A percentile compares a stretch with the other conserved stretches of the same genome.
phyloP scores from a whole-genome alignment of 1,140 invertebrate genomes.

The Drosophila quadrilineata region DNA sequence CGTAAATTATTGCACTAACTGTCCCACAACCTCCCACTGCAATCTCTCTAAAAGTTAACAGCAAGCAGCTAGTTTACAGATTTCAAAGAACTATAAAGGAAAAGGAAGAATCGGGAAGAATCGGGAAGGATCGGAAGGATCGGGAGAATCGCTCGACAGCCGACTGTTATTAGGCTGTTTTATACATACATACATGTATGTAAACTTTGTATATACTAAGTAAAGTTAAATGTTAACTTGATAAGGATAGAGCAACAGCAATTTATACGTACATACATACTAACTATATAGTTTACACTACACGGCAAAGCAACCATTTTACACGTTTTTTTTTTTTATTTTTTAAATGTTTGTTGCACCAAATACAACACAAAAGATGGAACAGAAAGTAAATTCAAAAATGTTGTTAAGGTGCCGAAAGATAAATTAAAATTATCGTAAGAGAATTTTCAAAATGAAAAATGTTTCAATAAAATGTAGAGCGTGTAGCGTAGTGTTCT shows the following conservation, averaged over 20 bases:
- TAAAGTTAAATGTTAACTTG: conserved; percentile 24
- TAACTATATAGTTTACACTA: too few species aligned
- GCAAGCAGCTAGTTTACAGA: too few species aligned
- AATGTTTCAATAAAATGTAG: conserved; percentile 52
- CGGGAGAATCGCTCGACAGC: conserved; percentile 6
- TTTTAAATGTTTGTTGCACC: background rate
- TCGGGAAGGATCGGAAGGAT: conserved; percentile 13
- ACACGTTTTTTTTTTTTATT: conserved; percentile 7
- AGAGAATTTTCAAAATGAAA: conserved; percentile 2
- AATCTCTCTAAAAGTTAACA: too few species aligned
- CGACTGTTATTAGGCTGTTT: conserved; percentile 30
- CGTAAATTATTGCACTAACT: too few species aligned
- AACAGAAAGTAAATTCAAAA: background rate
- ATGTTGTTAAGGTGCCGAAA: conserved; percentile 5
- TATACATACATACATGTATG: too few species aligned
- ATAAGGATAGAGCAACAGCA: conserved; percentile 32
- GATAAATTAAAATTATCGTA: too few species aligned
- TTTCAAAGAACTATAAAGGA: too few species aligned
- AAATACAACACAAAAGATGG: background rate
- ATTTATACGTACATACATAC: too few species aligned
- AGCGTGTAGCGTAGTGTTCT: conserved; percentile 52
- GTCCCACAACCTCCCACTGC: too few species aligned
- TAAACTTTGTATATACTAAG: conserved; percentile 33
- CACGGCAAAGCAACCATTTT: background rate
- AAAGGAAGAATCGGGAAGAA: conserved; percentile 2